A percentile compares a stretch with the other conserved stretches of the same genome.
Evolutionary conservation across 2,888 invertebrate genomes (phyloP).

Genomic region (Colostygia pectinataria): DNA sequence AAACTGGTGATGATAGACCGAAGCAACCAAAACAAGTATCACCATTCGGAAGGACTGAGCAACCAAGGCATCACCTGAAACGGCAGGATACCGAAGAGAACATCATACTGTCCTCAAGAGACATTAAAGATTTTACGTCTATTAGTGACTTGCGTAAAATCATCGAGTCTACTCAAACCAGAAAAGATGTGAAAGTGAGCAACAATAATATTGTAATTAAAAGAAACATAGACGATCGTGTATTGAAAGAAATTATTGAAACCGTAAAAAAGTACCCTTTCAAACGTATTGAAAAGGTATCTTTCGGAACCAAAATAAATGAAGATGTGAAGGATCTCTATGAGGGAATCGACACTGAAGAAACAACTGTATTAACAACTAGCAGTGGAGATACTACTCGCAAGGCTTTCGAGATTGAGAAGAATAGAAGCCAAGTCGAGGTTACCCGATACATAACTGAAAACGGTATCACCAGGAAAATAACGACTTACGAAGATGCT

Average conservation of each 20-base stretch:
- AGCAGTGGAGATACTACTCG: constrained; percentile 66
- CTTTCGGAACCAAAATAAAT: constrained; percentile 81
- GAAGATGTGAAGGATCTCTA: constrained; percentile 83
- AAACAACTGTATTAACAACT: constrained; percentile 63
- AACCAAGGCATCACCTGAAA: constrained; percentile 70
- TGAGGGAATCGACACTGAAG: constrained; percentile 72
- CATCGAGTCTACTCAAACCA: constrained; percentile 69
- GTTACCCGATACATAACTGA: constrained; percentile 76
- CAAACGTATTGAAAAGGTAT: constrained; percentile 78
- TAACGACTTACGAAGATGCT: constrained; percentile 78
- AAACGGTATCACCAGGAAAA: constrained; percentile 75
- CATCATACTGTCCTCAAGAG: constrained; percentile 74
- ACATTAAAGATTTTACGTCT: constrained; percentile 77
- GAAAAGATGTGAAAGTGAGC: constrained; percentile 73
- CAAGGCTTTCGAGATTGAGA: constrained; percentile 74
- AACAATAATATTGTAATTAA: constrained; percentile 76
- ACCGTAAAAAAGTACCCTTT: constrained; percentile 79
- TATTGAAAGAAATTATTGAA: constrained; percentile 75
- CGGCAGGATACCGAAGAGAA: constrained; percentile 78
- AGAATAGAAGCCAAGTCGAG: constrained; percentile 77
- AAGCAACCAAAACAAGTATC: constrained; percentile 70
- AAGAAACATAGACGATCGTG: constrained; percentile 73
- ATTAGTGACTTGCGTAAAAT: constrained; percentile 75
- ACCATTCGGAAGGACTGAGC: constrained; percentile 70
- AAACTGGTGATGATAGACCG: constrained; percentile 73